A percentile compares a stretch with the other conserved stretches of the same genome.
phyloP scores from a whole-genome alignment of 2,113 vertebrate genomes.

The Dasypus novemcinctus region DNA sequence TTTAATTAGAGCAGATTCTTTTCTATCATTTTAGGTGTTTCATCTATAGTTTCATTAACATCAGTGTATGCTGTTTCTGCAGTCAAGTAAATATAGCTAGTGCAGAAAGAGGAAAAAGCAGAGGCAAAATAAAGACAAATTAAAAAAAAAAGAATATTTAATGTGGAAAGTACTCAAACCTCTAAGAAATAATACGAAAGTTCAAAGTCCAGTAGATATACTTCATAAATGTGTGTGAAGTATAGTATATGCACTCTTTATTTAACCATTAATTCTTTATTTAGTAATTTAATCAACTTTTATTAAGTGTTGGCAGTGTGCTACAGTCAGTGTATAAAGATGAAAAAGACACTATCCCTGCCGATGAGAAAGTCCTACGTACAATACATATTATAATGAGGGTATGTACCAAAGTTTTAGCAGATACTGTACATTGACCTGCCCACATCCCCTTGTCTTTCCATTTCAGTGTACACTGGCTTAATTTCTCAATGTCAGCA shows the following conservation, averaged over 20 bases:
- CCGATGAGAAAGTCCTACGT: not conserved
- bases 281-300: not conserved
- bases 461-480: not conserved
- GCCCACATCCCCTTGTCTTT: not conserved
- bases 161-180: not conserved
- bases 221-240: not conserved
- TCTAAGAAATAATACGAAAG: conserved; percentile 1
- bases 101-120: not conserved
- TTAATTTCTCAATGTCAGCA: not conserved
- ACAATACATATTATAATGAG: not conserved
- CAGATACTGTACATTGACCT: not conserved
- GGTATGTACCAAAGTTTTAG: not conserved
- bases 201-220: not conserved
- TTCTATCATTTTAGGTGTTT: conserved; percentile 57
- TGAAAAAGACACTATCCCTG: not conserved
- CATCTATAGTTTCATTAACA: conserved; percentile 21
- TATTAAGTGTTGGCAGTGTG: not conserved
- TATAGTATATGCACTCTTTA: not conserved
- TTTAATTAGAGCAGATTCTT: conserved; percentile 53
- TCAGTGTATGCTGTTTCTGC: not conserved
- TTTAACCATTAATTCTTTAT: not conserved
- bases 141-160: not conserved
- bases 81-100: conserved; percentile 19
- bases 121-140: not conserved
- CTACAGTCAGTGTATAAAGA: not conserved